A percentile compares a stretch with the other conserved stretches of the same genome.
These are phyloP conservation scores for Gari tellinella DNA, from an alignment of 2,888 invertebrate species.

Conservation along the genomic window DNA sequence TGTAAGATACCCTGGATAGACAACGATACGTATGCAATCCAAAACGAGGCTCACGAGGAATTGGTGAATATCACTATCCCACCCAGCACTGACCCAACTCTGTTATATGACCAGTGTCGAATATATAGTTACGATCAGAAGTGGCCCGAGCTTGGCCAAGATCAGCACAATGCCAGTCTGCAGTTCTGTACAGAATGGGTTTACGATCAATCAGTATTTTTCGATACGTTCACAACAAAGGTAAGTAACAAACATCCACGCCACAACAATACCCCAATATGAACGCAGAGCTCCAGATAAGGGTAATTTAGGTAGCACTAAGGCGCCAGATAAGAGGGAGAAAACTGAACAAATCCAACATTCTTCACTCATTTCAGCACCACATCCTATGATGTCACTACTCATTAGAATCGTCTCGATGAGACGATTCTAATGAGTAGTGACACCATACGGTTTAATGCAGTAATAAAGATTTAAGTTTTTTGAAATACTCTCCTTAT, in stretches of 20 bases:
- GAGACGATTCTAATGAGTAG: too few species aligned
- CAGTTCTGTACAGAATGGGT: constrained; percentile 62
- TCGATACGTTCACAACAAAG: constrained; percentile 58
- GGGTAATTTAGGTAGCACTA: too few species aligned
- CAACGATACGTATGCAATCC: constrained; percentile 54
- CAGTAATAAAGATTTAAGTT: too few species aligned
- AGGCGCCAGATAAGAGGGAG: too few species aligned
- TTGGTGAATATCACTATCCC: constrained; percentile 55
- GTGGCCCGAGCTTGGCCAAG: background rate
- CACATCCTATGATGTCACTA: too few species aligned
- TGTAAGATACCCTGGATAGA: constrained; percentile 48
- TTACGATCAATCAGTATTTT: constrained; percentile 61
- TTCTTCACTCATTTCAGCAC: too few species aligned
- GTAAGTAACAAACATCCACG: constrained; percentile 30
- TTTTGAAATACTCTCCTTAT: too few species aligned
- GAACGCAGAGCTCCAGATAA: too few species aligned
- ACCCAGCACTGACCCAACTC: constrained; percentile 13
- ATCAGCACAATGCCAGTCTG: background rate
- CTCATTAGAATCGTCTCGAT: too few species aligned
- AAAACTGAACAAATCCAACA: too few species aligned
- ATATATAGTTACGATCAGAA: constrained; percentile 8
- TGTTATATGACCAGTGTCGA: constrained; percentile 38
- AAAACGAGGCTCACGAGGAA: constrained; percentile 26
- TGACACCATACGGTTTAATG: too few species aligned
- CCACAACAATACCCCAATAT: too few species aligned